Evolutionary conservation across 2,888 invertebrate genomes (phyloP), one percentile per base, ranked within the genome.

Genomic region (Drosophila birchii): DNA sequence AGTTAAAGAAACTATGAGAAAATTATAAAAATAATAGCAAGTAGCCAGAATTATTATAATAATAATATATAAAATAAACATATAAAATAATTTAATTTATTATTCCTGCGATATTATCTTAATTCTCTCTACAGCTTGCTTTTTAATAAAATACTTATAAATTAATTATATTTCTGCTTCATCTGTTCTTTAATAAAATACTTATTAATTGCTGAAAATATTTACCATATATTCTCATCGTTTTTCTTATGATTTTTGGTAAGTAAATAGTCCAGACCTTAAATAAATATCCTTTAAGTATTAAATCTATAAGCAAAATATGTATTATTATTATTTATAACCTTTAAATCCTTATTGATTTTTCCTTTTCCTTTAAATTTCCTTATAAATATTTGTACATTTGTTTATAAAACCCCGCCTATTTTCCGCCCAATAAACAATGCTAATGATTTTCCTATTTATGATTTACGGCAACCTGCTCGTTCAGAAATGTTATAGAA

Each of bases 391-490:
- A 47, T 18, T 47, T 29, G 29, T 12, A 29, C 4, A 29, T 20
- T 14, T 29, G 0, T 12, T 16, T 14, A 7, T 0, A 9, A 29
- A 12, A 7, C 7, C 5, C 6, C n/a, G n/a, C n/a, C 6, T 6
- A 41, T 41, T 43, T 43, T 3, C 44, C 23, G 20, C 20, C 18
- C 51, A 34, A 34, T 51, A 51, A 16, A 16, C 16, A 20, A 34
- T 51, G 1, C 34, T 51, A 51, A 51, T 34, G 34, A 51, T 20
- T 51, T 51, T 34, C 34, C 51, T 20, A 34, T 51, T 20, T 51
- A 51, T 51, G 34, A 51, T 51, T 51, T 51, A 51, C 7, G 20
- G 16, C 20, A 20, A 8, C 8, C 34, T 1, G 47, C 29, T n/a
- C 29, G 12, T n/a, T 14, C 1, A 0, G 16, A 26, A 16, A 43